Base-by-base conservation (phyloP, 2,888 invertebrate genomes). In the Ephialtes manifestator region DNA sequence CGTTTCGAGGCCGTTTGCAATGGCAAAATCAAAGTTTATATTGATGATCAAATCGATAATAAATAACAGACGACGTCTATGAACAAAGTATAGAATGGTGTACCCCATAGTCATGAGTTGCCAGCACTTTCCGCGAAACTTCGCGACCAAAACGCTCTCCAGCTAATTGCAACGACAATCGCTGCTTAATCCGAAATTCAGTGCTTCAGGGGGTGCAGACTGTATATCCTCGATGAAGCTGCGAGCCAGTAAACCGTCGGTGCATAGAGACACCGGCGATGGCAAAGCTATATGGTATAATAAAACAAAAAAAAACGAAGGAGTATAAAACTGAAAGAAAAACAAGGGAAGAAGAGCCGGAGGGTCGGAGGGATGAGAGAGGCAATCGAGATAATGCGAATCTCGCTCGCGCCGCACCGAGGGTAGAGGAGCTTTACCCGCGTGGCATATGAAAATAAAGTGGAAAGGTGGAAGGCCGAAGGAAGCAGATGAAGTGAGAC, bases 341-440 rank as follows among this genome's bases (percentile, higher is more conserved):
- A 78, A 76, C 60, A 77, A 68, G 74, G 65, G 76, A 71, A 79
- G 75, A 80, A 65, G 48, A 48, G 60, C 13, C 35, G 68, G 60
- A 78, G 60, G 76, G 10, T 15, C 5, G 15, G 48, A 31, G 68
- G 79, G 58, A 75, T 48, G 79, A 71, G 76, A 78, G 81, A 83
- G 81, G 81, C 84, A 81, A 83, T 85, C 82, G 79, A 79, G 85
- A 85, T 82, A 82, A 85, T 82, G 85, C 79, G 79, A 75, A 82
- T 86, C 78, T 78, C 81, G 72, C 80, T 78, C 65, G 72, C 72
- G 48, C 71, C 58, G 72, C 67, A 39, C 71, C 18, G 46, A 78
- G 28, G 70, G 55, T 67, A 55, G 77, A 10, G n/a, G 43, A 78
- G 78, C 75, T 84, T 79, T 82, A 75, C 74, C 55, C 78, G 28